Percentiles rank a stretch among this genome's conserved stretches.
Conservation (phyloP, 1,140 invertebrate species). For the Drosophila neocordata region DNA sequence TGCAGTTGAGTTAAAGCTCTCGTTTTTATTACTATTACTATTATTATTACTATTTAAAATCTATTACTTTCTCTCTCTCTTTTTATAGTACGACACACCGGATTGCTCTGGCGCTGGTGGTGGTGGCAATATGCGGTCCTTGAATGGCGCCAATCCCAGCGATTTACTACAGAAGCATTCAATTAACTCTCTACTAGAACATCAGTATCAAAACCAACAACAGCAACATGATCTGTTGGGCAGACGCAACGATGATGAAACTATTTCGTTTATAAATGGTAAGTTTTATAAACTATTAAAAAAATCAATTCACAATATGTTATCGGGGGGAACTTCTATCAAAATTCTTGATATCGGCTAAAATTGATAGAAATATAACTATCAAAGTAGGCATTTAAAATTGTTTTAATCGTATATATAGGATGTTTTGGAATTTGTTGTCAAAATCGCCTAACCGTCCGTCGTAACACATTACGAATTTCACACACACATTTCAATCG, state of each 20-base stretch:
- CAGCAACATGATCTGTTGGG: conserved; percentile 48
- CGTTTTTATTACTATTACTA: conserved; percentile 36
- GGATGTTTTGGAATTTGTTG: neutral
- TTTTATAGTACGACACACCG: conserved; percentile 66
- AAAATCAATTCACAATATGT: no score
- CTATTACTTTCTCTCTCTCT: neutral
- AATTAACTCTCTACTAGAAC: conserved; percentile 84
- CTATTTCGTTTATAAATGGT: conserved; percentile 77
- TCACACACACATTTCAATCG: conserved; percentile 46
- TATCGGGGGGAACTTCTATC: no score
- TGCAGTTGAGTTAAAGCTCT: conserved; percentile 27
- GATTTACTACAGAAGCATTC: conserved; percentile 84
- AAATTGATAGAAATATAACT: no score
- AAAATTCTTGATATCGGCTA: no score
- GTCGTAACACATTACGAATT: conserved; percentile 15
- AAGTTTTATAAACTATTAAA: no score
- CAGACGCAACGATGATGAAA: conserved; percentile 59
- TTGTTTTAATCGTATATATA: neutral
- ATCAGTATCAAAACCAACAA: conserved; percentile 58
- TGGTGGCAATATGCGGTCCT: conserved; percentile 65
- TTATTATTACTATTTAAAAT: conserved; percentile 45
- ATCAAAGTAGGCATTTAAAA: neutral
- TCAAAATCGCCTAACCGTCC: conserved; percentile 15
- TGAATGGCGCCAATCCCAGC: conserved; percentile 59
- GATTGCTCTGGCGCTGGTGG: conserved; percentile 54